Evolutionary conservation across 1,140 invertebrate species (phyloP).

Genomic region (Nephotettix cincticeps): DNA sequence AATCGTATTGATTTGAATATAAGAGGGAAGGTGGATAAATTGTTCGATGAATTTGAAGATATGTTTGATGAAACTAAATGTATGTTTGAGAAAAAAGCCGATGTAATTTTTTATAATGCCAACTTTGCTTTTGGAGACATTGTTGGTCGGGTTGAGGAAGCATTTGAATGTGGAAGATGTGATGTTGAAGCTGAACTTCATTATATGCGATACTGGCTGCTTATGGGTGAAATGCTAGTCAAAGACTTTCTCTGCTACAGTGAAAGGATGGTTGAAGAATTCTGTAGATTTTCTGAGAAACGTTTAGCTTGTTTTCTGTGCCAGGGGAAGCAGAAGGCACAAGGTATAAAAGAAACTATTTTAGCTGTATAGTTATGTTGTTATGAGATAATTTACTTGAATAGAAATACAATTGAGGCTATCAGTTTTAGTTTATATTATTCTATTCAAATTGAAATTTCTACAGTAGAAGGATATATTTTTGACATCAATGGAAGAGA

Average conservation of each 20-base stretch:
- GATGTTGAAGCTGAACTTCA: not conserved
- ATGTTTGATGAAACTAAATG: not conserved
- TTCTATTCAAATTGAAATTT: no score
- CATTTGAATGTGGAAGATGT: not conserved
- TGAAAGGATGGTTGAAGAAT: not conserved
- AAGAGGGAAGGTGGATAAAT: not conserved
- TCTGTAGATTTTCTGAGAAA: not conserved
- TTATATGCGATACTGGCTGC: not conserved
- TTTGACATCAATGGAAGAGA: no score
- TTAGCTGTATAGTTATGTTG: no score
- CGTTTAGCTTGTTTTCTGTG: not conserved
- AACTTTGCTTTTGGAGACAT: not conserved
- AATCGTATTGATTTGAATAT: not conserved
- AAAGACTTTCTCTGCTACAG: not conserved
- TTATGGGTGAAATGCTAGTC: not conserved
- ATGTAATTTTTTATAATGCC: not conserved
- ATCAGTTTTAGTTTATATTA: no score
- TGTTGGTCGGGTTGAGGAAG: not conserved
- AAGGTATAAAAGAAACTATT: no score
- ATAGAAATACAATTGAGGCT: no score
- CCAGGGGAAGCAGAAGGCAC: no score
- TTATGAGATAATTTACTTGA: no score
- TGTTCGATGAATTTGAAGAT: not conserved
- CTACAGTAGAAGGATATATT: no score
- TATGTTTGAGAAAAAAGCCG: not conserved